Base-by-base conservation (phyloP, 1,140 invertebrate genomes). In the Meloidogyne floridensis region DNA sequence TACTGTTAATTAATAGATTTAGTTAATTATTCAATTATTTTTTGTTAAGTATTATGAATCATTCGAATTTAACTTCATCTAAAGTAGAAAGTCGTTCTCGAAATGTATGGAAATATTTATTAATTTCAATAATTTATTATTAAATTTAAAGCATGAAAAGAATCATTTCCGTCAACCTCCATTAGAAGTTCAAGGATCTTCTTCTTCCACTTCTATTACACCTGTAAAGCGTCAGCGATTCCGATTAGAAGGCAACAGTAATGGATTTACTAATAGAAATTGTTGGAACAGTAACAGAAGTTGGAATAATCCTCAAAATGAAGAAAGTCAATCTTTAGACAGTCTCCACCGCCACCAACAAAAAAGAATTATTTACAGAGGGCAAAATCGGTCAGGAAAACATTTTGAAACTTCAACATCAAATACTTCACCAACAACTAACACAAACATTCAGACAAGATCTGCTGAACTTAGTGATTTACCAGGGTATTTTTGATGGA, bases 401-500 rank as follows among this genome's bases (percentile, higher is more conserved):
- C 7, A 65, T 18, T 65, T 65, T 65, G 59, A 65, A 7, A 65
- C 2, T 65, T 65, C n/a, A n/a, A 65, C 15, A 65, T 65, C 59
- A 4, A 65, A 65, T 65, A 59, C 56, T 59, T 15, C 13, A 15
- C 15, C 13, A 59, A 59, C 56, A 59, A 59, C 15, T 59, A 65
- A 47, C 47, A 47, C 5, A n/a, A n/a, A 65, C 15, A 59, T 59
- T 15, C 11, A 5, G 3, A 65, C 59, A 65, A 65, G 80, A 15
- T 76, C 73, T 70, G 18, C 20, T 13, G 75, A 81, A 15, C 74
- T 81, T 73, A 81, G 80, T 70, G 80, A 81, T 77, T 47, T 81
- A n/a, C 80, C 80, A 3, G 80, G 80, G 47, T 81, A 53, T 81
- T 72, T 80, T n/a, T 51, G 20, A 18, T 51, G 6, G 47, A 47